Percentiles rank a stretch among this genome's conserved stretches.
Conservation (phyloP, 1,140 invertebrate species). For the Eubasilissa regina region DNA sequence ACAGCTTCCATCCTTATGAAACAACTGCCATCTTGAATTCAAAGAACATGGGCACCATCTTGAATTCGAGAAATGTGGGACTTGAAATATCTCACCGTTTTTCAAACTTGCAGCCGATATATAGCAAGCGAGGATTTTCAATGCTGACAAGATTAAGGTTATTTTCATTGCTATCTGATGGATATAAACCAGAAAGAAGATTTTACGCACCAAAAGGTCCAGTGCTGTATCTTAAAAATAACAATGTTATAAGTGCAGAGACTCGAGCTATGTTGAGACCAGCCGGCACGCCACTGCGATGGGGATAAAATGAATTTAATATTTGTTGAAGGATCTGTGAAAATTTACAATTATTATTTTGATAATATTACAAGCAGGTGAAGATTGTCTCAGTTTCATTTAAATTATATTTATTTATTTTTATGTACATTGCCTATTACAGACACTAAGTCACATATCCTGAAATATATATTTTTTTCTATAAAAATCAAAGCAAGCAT, state of each 20-base stretch:
- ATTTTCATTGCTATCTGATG: slow-evolving; percentile 28
- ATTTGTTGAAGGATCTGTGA: too few species aligned
- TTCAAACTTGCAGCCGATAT: neutral
- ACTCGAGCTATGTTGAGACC: slow-evolving; percentile 46
- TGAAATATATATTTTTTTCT: too few species aligned
- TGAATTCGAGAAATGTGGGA: neutral
- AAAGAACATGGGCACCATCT: neutral
- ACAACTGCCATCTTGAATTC: neutral
- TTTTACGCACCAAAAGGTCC: neutral
- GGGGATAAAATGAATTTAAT: slow-evolving; percentile 31
- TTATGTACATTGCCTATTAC: too few species aligned
- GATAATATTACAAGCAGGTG: too few species aligned
- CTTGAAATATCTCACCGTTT: too few species aligned
- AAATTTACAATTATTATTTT: too few species aligned
- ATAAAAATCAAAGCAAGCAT: too few species aligned
- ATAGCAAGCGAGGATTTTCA: slow-evolving; percentile 41
- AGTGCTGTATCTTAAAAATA: slow-evolving; percentile 7
- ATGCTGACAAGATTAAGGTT: slow-evolving; percentile 37
- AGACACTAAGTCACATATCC: too few species aligned
- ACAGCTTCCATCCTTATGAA: too few species aligned
- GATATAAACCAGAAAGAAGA: slow-evolving; percentile 4
- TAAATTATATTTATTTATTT: too few species aligned
- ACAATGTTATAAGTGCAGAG: slow-evolving; percentile 46
- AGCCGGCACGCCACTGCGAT: slow-evolving; percentile 31
- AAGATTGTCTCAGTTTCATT: too few species aligned